Percentiles rank a stretch among this genome's conserved stretches.
These are phyloP conservation scores for Rhyacophila evoluta DNA, from an alignment of 2,888 invertebrate species.

Conservation along the genomic window DNA sequence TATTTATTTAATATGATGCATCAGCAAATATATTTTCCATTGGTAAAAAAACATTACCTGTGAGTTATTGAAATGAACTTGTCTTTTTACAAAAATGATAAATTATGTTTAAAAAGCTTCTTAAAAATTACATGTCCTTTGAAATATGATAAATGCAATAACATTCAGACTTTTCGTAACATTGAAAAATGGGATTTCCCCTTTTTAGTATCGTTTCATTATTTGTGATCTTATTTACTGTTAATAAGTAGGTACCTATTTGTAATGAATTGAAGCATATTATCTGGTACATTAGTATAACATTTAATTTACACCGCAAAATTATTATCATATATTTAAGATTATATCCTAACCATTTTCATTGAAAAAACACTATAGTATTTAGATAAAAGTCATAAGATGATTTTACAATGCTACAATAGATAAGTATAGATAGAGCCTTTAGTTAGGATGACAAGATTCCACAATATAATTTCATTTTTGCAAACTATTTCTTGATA, in stretches of 20 bases:
- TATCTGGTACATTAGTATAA: constrained; percentile 3
- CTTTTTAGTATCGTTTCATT: constrained; percentile 7
- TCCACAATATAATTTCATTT: too few relatives aligned
- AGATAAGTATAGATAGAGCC: background rate
- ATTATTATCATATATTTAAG: background rate
- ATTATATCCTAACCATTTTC: background rate
- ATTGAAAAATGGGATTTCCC: background rate
- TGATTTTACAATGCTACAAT: constrained; percentile 1
- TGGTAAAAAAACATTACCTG: too few relatives aligned
- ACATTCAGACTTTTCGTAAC: constrained; percentile 16
- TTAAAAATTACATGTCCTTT: background rate
- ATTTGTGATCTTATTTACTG: constrained; percentile 15
- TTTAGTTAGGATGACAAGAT: background rate
- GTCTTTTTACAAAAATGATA: background rate
- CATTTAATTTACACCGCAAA: background rate
- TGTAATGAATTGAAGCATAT: background rate
- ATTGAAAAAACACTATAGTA: constrained; percentile 11
- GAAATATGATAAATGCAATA: constrained; percentile 19
- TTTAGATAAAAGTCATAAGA: constrained; percentile 10
- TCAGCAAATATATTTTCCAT: background rate
- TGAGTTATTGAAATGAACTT: background rate
- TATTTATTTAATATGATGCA: background rate
- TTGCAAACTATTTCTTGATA: too few relatives aligned
- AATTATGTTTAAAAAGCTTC: background rate
- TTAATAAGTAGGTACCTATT: constrained; percentile 20